phyloP scores from a whole-genome alignment of 2,113 vertebrate genomes.

The Steatornis caripensis region DNA sequence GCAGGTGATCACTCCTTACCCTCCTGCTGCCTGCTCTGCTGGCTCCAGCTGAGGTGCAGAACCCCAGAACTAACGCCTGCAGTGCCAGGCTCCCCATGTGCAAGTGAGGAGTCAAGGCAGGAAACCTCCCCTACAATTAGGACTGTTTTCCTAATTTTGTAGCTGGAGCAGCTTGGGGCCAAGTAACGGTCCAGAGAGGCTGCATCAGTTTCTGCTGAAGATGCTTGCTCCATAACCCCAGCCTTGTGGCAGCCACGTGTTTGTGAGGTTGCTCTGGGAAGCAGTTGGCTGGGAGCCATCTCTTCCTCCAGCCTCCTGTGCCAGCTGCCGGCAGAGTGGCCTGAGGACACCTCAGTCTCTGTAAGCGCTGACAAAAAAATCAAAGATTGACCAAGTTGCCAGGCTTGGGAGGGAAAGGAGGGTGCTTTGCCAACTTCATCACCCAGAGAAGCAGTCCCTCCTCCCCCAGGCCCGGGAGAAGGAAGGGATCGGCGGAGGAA shows the following conservation, averaged over 20 bases:
- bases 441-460: neutral
- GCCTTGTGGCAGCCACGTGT: rapidly evolving
- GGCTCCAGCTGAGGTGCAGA: neutral
- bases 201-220: neutral
- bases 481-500: neutral
- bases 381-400: neutral
- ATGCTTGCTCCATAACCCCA: rapidly evolving
- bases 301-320: neutral
- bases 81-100: neutral
- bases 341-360: neutral
- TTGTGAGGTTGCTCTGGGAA: neutral
- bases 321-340: neutral
- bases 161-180: neutral
- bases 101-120: neutral
- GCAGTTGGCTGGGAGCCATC: neutral
- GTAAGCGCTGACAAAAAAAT: neutral
- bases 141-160: neutral
- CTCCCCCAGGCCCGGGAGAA: neutral
- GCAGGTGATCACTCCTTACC: rapidly evolving
- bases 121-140: neutral
- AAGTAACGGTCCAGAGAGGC: neutral
- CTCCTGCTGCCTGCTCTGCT: neutral
- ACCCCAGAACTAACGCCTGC: rapidly evolving
- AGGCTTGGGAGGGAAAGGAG: neutral
- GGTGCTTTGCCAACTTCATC: neutral